Percentiles rank a stretch among this genome's conserved stretches.
Conservation (phyloP, 2,113 vertebrate genomes). For the Lipotes vexillifer region DNA sequence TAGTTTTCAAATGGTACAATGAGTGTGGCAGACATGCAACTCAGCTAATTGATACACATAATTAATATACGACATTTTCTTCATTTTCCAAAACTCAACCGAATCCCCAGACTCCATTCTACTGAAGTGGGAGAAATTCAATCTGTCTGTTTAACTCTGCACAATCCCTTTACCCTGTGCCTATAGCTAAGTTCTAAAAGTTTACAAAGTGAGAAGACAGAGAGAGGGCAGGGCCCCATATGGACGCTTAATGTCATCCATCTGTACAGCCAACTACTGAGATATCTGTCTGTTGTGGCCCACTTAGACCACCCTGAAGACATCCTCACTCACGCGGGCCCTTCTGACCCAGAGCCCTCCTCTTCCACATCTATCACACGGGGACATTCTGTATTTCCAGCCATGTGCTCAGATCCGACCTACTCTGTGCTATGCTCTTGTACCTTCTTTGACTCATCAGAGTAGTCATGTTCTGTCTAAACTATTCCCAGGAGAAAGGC, state of each 20-base stretch:
- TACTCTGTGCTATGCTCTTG: fast-evolving
- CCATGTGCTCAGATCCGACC: not conserved
- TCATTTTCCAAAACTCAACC: not conserved
- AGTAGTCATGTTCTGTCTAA: not conserved
- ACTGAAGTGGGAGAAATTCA: fast-evolving
- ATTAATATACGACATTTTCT: not conserved
- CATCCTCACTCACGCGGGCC: not conserved
- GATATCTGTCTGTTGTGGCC: not conserved
- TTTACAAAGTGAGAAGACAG: not conserved
- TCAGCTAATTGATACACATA: fast-evolving
- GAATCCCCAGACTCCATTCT: not conserved
- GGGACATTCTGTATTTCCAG: too few species aligned
- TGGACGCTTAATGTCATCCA: fast-evolving
- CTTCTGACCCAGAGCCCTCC: not conserved
- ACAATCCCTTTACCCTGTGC: not conserved
- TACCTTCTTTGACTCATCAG: not conserved
- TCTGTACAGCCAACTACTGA: not conserved
- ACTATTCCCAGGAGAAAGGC: not conserved
- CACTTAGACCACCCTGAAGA: too few species aligned
- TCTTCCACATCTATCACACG: fast-evolving
- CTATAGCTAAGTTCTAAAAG: not conserved
- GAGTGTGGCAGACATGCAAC: not conserved
- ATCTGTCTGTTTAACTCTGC: fast-evolving
- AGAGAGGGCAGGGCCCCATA: not conserved
- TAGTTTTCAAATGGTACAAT: too few species aligned